Conservation (phyloP, 2,888 invertebrate species). For the Eupithecia dodoneata region DNA sequence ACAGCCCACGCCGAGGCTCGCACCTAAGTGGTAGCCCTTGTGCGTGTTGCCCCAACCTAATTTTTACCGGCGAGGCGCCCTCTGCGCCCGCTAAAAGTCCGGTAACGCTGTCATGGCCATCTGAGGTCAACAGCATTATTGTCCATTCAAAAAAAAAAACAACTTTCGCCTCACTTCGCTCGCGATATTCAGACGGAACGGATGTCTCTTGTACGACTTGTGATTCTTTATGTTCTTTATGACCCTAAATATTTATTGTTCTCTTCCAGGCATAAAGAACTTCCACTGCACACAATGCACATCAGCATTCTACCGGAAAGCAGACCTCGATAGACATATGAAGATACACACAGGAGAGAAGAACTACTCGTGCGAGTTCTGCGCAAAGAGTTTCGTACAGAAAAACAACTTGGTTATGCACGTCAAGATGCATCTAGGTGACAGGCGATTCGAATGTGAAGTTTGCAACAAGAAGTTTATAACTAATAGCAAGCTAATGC, state of each 20-base stretch:
- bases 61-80: no score
- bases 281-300: constrained; percentile 69
- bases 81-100: no score
- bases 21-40: no score
- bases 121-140: no score
- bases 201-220: no score
- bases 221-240: no score
- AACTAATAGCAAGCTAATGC: constrained; percentile 64
- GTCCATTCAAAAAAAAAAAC: no score
- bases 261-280: constrained; percentile 60
- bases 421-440: constrained; percentile 70
- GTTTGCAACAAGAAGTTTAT: constrained; percentile 69
- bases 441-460: constrained; percentile 62
- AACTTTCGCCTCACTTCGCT: no score
- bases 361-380: constrained; percentile 70
- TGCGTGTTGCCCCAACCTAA: no score
- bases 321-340: constrained; percentile 70
- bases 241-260: neutral
- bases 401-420: constrained; percentile 76
- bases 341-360: constrained; percentile 71
- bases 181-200: no score
- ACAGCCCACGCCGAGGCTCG: no score
- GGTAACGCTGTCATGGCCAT: no score
- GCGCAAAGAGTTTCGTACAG: constrained; percentile 71
- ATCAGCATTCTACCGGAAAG: constrained; percentile 70